Conservation (phyloP, 2,888 invertebrate genomes). For the Nomada lathburiana region DNA sequence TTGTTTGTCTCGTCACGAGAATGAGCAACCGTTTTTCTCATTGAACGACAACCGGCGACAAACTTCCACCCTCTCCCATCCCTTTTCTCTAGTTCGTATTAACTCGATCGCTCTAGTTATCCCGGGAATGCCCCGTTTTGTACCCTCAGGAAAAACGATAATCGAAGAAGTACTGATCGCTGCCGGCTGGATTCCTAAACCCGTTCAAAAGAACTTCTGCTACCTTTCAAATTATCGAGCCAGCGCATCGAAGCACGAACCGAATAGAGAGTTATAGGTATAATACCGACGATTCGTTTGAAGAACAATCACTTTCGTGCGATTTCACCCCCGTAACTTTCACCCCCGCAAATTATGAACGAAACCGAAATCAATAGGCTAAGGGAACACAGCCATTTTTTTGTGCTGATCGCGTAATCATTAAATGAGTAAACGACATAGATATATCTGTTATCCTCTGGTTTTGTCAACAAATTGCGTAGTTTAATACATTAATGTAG, state of each 20-base stretch:
- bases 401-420: too few species aligned
- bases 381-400: too few species aligned
- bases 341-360: conserved; percentile 53
- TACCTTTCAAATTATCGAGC: conserved; percentile 62
- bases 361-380: conserved; percentile 52
- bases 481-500: too few species aligned
- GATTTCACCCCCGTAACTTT: conserved; percentile 67
- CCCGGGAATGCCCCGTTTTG: conserved; percentile 30
- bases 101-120: conserved; percentile 41
- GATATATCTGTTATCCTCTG: too few species aligned
- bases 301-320: conserved; percentile 69
- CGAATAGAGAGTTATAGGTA: conserved; percentile 18
- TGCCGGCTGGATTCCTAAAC: conserved; percentile 17
- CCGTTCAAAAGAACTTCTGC: conserved; percentile 43
- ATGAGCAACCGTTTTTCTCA: conserved; percentile 10
- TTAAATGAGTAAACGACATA: too few species aligned
- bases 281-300: conserved; percentile 37
- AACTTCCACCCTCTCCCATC: not conserved
- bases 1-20: not conserved
- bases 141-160: conserved; percentile 28
- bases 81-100: conserved; percentile 6
- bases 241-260: conserved; percentile 62
- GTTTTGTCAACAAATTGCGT: too few species aligned
- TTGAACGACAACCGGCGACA: conserved; percentile 16
- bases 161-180: conserved; percentile 26